Base-by-base conservation (phyloP, 2,888 invertebrate species). In the Heteromyza rotundicornis region DNA sequence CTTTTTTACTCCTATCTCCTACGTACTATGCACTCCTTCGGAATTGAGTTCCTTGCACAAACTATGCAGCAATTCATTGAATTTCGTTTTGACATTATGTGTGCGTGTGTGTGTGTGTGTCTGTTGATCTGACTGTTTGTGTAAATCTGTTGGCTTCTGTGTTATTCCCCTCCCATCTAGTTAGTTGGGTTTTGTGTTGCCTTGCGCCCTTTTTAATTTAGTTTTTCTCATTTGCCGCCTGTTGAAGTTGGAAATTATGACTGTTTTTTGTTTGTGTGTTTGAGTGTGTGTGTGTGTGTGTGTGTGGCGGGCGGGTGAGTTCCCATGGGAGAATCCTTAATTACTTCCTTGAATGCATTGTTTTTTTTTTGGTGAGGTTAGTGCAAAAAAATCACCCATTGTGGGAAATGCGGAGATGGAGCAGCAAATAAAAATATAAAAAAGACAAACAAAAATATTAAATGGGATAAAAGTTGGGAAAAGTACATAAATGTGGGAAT, bases 331-430 rank as follows among this genome's bases (percentile, higher is more conserved):
- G 75, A 72, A 78, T 72, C 76, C 77, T 75, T 79, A 77, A 77
- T 77, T 77, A 77, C 78, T 77, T 77, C 77, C 77, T 79, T 74
- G 76, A 79, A 76, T 66, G 67, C 66, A 67, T 67, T 65, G 66
- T 63, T 57, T 40, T 40, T n/a, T n/a, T n/a, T 40, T 3, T 7
- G 40, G 40, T 3, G n/a, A 40, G 40, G n/a, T n/a, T n/a, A n/a
- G n/a, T n/a, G n/a, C n/a, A n/a, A n/a, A n/a, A n/a, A n/a, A n/a
- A n/a, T n/a, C n/a, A n/a, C n/a, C 40, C 40, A 40, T 40, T 40
- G 40, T 40, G 40, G n/a, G n/a, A n/a, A n/a, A n/a, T n/a, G n/a
- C n/a, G n/a, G n/a, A n/a, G n/a, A n/a, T 40, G 40, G 12, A n/a
- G 40, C 40, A 40, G 40, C 40, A 40, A n/a, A 7, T 12, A 32